phyloP scores from a whole-genome alignment of 35 echinoderm and acorn worm species.

The Ophioderma brevispina region DNA sequence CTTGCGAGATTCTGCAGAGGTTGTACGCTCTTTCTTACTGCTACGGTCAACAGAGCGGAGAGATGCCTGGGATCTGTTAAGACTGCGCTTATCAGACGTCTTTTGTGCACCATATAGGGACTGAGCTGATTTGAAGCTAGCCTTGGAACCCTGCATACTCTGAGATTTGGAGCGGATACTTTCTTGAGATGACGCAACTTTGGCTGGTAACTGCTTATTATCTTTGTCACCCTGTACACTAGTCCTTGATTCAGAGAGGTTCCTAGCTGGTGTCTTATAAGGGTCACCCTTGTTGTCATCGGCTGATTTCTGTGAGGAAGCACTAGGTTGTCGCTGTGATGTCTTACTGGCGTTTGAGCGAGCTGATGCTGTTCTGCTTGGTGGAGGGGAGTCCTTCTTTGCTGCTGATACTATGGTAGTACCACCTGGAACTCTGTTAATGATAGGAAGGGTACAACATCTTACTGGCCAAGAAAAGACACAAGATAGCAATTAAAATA shows the following conservation, averaged over 20 bases:
- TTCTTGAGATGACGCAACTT: not conserved
- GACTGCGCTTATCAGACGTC: not conserved
- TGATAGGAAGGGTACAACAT: too few species aligned
- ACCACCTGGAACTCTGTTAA: not conserved
- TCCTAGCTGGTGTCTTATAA: not conserved
- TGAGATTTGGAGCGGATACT: not conserved
- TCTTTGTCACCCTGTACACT: not conserved
- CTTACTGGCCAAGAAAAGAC: too few species aligned
- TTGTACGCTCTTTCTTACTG: conserved; percentile 7
- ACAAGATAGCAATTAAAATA: too few species aligned
- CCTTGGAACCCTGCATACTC: not conserved
- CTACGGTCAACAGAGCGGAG: not conserved
- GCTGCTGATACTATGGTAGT: not conserved
- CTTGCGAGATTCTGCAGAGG: not conserved
- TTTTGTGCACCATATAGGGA: conserved; percentile 6
- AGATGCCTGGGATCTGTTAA: conserved; percentile 20
- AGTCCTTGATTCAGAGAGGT: conserved; percentile 8
- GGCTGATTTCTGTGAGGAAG: conserved; percentile 25
- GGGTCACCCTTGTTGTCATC: not conserved
- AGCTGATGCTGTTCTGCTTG: not conserved
- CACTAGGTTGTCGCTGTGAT: not conserved
- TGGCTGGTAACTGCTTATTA: not conserved
- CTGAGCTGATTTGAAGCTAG: conserved; percentile 28
- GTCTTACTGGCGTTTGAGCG: not conserved
- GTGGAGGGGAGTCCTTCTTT: not conserved